Evolutionary conservation across 2,888 invertebrate genomes (phyloP).

Genomic region (Melipona beecheii): DNA sequence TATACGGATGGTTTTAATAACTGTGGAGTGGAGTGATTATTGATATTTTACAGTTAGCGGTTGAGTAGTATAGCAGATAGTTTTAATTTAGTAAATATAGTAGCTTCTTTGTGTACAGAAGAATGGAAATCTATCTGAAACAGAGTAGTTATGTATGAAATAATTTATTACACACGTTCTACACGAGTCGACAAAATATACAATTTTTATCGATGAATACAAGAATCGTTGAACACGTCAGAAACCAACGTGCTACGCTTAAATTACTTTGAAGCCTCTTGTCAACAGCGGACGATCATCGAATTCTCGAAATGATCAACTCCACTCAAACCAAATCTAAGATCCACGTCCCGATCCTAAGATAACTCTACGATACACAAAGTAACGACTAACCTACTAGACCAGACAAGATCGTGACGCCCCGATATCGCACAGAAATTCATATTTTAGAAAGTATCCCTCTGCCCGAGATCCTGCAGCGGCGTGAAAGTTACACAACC

Average conservation of each 20-base stretch:
- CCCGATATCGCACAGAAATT: conserved; percentile 10
- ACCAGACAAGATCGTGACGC: not conserved
- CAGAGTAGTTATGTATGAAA: not conserved
- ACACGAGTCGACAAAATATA: not conserved
- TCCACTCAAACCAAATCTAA: not conserved
- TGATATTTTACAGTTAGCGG: not conserved
- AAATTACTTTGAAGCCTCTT: not conserved
- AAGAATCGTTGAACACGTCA: not conserved
- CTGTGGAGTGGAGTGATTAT: not conserved
- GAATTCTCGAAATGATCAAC: not conserved
- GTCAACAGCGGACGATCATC: not conserved
- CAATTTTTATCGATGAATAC: not conserved
- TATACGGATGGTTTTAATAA: not conserved
- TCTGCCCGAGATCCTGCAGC: not conserved
- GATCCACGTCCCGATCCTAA: not conserved
- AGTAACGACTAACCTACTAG: not conserved
- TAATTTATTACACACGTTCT: not conserved
- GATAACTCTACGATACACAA: not conserved
- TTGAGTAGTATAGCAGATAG: not conserved
- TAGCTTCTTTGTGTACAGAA: not conserved
- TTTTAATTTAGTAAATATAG: not conserved
- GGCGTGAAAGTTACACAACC: conserved; percentile 47
- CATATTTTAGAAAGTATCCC: conserved; percentile 47
- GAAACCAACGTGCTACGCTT: not conserved
- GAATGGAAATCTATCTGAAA: not conserved